A percentile compares a stretch with the other conserved stretches of the same genome.
Evolutionary conservation across 1,140 invertebrate genomes (phyloP).

Genomic region (Zophobas atratus): DNA sequence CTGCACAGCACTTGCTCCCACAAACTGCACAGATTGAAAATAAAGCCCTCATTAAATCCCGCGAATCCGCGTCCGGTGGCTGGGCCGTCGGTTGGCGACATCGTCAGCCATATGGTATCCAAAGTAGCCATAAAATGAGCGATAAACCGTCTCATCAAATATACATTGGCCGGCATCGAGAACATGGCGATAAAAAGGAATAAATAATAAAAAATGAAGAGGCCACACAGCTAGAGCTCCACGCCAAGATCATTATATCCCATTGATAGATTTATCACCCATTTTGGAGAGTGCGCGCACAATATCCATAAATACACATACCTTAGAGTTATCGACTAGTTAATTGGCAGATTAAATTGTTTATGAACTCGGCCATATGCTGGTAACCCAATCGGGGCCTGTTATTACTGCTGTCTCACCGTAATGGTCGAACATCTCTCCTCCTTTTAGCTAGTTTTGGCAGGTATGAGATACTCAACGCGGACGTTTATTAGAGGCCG

Average conservation of each 20-base stretch:
- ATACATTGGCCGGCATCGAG: conserved; percentile 49
- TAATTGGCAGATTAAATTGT: conserved; percentile 63
- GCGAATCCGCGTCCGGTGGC: background rate
- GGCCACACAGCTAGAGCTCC: conserved; percentile 50
- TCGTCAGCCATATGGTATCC: conserved; percentile 40
- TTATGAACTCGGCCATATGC: conserved; percentile 55
- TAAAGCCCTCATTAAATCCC: too few relatives aligned
- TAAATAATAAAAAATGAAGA: conserved; percentile 49
- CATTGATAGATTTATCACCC: conserved; percentile 59
- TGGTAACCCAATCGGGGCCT: conserved; percentile 58
- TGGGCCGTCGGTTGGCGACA: conserved; percentile 22
- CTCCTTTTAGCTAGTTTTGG: conserved; percentile 23
- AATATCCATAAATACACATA: conserved; percentile 60
- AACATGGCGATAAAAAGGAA: conserved; percentile 51
- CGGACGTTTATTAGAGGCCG: conserved; percentile 6
- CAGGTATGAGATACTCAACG: conserved; percentile 18
- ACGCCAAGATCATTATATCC: conserved; percentile 54
- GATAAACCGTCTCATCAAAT: conserved; percentile 53
- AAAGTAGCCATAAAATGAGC: conserved; percentile 46
- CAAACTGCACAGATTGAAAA: too few relatives aligned
- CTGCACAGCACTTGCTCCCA: too few relatives aligned
- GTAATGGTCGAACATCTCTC: conserved; percentile 28
- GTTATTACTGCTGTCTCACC: conserved; percentile 40
- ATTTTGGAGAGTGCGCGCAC: conserved; percentile 51
- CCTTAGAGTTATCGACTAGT: conserved; percentile 60